These are phyloP conservation scores for Hephaestus fuliginosus DNA, from an alignment of 2,797 vertebrate species.

Conservation along the genomic window DNA sequence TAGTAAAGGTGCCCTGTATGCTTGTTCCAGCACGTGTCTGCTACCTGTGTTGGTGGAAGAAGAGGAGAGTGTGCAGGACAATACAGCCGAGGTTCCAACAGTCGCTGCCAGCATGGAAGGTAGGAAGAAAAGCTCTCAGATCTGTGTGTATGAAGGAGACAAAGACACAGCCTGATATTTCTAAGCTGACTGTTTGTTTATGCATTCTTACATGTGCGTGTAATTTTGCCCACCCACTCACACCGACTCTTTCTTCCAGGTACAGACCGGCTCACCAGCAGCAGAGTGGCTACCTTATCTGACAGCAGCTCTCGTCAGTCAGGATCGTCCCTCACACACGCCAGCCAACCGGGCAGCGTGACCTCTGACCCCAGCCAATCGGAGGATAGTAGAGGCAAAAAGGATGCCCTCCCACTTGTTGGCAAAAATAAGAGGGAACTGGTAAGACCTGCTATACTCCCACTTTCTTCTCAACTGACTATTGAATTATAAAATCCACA, in stretches of 20 bases:
- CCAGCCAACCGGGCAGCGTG: conserved; percentile 51
- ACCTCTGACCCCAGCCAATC: conserved; percentile 58
- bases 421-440: conserved; percentile 70
- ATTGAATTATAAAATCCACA: not conserved
- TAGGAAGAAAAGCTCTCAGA: conserved; percentile 37
- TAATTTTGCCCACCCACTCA: conserved; percentile 44
- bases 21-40: conserved; percentile 68
- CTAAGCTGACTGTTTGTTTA: conserved; percentile 31
- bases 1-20: conserved; percentile 17
- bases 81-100: conserved; percentile 35
- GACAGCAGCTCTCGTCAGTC: conserved; percentile 46
- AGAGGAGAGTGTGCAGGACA: conserved; percentile 72
- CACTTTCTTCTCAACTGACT: not conserved
- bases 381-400: conserved; percentile 49
- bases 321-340: conserved; percentile 5
- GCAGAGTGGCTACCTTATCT: conserved; percentile 11
- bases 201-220: conserved; percentile 20
- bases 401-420: conserved; percentile 26
- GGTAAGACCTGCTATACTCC: conserved; percentile 54
- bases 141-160: conserved; percentile 1
- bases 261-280: conserved; percentile 43
- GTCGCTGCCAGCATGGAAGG: conserved; percentile 63
- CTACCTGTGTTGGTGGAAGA: conserved; percentile 81
- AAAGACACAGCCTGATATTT: conserved; percentile 9
- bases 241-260: conserved; percentile 50